phyloP scores from a whole-genome alignment of 2,113 vertebrate genomes.

The Pollachius pollachius region DNA sequence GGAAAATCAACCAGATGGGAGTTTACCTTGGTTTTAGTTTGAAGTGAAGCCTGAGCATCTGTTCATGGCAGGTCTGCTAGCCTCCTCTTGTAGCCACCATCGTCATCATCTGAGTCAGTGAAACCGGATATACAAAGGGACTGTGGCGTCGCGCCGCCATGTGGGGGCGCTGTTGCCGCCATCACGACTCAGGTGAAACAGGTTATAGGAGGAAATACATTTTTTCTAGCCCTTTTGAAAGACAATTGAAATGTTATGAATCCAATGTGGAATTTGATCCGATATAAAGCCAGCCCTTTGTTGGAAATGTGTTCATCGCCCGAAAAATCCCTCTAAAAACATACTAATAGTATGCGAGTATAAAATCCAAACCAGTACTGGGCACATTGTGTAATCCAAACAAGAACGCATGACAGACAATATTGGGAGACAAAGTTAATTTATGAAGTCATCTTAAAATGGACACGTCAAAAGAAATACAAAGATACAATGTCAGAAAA shows the following conservation, averaged over 20 bases:
- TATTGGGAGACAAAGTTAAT: conserved; percentile 39
- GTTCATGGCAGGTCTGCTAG: conserved; percentile 7
- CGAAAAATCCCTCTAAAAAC: neutral
- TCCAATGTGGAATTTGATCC: neutral
- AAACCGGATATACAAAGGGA: conserved; percentile 61
- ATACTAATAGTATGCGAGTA: neutral
- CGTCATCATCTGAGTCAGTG: conserved; percentile 48
- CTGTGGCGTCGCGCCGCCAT: neutral
- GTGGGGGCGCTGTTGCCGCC: conserved; percentile 25
- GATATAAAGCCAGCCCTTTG: too few species aligned
- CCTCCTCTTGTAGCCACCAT: conserved; percentile 32
- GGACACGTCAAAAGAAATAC: conserved; percentile 21
- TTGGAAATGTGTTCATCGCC: neutral
- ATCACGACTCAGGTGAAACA: neutral
- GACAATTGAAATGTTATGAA: neutral
- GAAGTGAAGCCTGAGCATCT: conserved; percentile 30
- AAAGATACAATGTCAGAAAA: conserved; percentile 27
- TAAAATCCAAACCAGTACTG: neutral
- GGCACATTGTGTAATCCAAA: neutral
- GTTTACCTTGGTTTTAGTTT: conserved; percentile 27
- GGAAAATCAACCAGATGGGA: neutral
- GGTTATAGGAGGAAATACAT: too few species aligned
- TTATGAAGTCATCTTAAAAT: conserved; percentile 34
- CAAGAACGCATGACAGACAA: neutral
- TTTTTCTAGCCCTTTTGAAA: too few species aligned